Conservation (phyloP, 1,140 invertebrate species). For the Euura lappo region DNA sequence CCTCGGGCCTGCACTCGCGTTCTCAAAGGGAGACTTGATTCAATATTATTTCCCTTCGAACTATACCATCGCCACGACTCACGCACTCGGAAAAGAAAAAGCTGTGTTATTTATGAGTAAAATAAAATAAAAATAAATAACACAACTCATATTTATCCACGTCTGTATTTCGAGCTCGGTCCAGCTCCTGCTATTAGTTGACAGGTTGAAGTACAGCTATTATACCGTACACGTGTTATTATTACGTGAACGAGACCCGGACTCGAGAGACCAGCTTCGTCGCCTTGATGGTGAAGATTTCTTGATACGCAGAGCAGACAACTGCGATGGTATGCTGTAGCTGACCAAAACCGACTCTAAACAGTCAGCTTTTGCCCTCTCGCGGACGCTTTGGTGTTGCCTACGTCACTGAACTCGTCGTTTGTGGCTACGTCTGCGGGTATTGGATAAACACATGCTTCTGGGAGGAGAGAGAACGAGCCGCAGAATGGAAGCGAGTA, state of each 20-base stretch:
- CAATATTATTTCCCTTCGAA: not conserved
- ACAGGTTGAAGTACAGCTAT: slow-evolving; percentile 7
- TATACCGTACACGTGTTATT: slow-evolving; percentile 5
- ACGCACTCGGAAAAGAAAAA: too few relatives aligned
- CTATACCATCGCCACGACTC: not conserved
- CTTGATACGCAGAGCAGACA: slow-evolving; percentile 1
- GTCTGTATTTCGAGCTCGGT: not conserved
- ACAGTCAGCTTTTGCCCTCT: not conserved
- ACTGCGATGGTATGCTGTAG: not conserved
- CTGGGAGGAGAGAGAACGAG: not conserved
- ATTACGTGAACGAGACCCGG: not conserved
- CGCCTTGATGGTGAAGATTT: not conserved
- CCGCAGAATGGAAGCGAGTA: not conserved
- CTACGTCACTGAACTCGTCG: slow-evolving; percentile 3
- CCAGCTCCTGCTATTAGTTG: not conserved
- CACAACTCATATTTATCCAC: too few relatives aligned
- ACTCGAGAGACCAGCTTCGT: not conserved
- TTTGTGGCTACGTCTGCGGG: not conserved
- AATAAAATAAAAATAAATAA: too few relatives aligned
- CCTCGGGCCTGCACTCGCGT: not conserved
- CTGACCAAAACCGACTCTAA: not conserved
- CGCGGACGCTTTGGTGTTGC: not conserved
- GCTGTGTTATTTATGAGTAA: too few relatives aligned
- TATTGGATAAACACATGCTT: not conserved
- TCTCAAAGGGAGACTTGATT: not conserved